These are phyloP conservation scores for Perccottus glenii DNA, from an alignment of 2,113 vertebrate species.

Conservation along the genomic window DNA sequence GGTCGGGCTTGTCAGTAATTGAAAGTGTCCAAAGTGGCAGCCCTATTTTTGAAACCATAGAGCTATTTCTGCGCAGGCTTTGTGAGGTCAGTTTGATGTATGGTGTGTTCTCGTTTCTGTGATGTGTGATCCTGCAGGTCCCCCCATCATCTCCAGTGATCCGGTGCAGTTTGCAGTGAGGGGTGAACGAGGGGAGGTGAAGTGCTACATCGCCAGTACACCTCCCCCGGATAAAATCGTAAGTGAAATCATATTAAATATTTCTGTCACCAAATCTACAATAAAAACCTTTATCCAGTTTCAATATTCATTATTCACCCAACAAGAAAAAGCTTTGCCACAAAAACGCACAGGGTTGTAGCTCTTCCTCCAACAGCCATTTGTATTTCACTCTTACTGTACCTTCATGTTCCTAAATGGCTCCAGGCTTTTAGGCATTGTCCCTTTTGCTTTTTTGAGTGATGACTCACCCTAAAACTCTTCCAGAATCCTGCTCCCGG, in stretches of 20 bases:
- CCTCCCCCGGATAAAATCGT: constrained; percentile 96
- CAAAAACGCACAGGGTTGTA: constrained; percentile 22
- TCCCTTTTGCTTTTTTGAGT: constrained; percentile 39
- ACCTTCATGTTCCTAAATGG: constrained; percentile 29
- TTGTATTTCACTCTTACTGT: constrained; percentile 30
- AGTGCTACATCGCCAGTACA: constrained; percentile 96
- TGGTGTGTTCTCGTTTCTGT: background rate
- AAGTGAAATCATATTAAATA: constrained; percentile 71
- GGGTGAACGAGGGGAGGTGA: constrained; percentile 96
- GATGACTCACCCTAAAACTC: constrained; percentile 65
- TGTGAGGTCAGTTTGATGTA: constrained; percentile 1
- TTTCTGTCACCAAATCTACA: background rate
- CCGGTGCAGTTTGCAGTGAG: constrained; percentile 92
- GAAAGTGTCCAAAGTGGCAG: constrained; percentile 2
- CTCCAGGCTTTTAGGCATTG: constrained; percentile 47
- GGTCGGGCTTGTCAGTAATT: constrained; percentile 27
- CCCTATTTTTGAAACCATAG: constrained; percentile 14
- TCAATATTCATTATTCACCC: constrained; percentile 40
- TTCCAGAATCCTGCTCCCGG: constrained; percentile 49
- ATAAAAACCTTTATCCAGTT: constrained; percentile 1
- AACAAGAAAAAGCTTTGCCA: constrained; percentile 34
- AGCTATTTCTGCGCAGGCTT: background rate
- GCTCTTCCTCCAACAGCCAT: constrained; percentile 28
- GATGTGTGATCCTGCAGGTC: constrained; percentile 84
- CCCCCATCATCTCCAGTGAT: constrained; percentile 98